Percentiles rank a stretch among this genome's conserved stretches.
Evolutionary conservation across 2,797 vertebrate genomes (phyloP).

Genomic region (Myioborus melanocephalus): DNA sequence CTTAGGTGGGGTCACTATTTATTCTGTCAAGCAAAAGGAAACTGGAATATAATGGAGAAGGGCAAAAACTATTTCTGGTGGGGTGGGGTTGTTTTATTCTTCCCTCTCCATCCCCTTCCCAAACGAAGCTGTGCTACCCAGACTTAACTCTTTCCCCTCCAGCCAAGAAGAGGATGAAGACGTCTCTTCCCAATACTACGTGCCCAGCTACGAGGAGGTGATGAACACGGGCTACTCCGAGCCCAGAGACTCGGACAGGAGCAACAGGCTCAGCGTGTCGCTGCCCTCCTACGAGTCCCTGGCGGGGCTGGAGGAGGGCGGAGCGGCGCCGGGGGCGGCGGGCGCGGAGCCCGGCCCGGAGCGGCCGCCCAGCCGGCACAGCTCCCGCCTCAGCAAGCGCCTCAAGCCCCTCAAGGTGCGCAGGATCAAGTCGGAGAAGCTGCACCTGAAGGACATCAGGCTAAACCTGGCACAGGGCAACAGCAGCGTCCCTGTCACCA

Average conservation of each 20-base stretch:
- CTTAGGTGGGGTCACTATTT: not conserved
- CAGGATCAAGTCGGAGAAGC: slow-evolving; percentile 95
- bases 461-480: slow-evolving; percentile 82
- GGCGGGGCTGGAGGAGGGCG: slow-evolving; percentile 77
- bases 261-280: slow-evolving; percentile 79
- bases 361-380: slow-evolving; percentile 69
- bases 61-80: not conserved
- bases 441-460: slow-evolving; percentile 90
- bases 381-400: slow-evolving; percentile 82
- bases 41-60: not conserved
- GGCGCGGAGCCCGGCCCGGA: not conserved
- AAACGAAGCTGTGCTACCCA: accelerated
- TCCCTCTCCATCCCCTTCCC: not conserved
- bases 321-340: not conserved
- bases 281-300: slow-evolving; percentile 95
- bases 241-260: slow-evolving; percentile 72
- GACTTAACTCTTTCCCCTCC: not conserved
- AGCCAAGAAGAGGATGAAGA: slow-evolving; percentile 74
- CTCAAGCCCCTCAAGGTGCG: slow-evolving; percentile 88
- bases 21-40: not conserved
- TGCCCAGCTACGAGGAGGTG: slow-evolving; percentile 94
- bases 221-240: slow-evolving; percentile 79
- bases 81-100: not conserved
- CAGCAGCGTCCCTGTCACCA: slow-evolving; percentile 74
- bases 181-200: slow-evolving; percentile 72